Evolutionary conservation across 2,797 vertebrate species (phyloP).

Genomic region (Tenualosa thibaudeaui): DNA sequence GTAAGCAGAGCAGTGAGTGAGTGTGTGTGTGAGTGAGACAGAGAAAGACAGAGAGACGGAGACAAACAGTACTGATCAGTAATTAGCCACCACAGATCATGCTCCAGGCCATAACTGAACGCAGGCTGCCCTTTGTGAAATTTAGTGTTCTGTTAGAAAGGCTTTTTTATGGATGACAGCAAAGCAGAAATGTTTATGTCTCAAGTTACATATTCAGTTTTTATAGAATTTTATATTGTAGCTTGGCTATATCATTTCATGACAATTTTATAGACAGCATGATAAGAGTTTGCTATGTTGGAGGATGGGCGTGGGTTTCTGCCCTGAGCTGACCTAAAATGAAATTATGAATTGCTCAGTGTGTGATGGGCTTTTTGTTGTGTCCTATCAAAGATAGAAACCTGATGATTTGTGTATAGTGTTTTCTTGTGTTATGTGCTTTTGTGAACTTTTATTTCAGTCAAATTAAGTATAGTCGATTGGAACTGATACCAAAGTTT

Average conservation of each 20-base stretch:
- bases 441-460: too few species aligned
- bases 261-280: neutral
- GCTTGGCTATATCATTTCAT: neutral
- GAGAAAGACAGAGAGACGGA: too few species aligned
- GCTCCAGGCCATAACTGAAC: neutral
- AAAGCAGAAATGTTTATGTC: neutral
- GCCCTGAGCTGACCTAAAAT: neutral
- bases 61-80: too few species aligned
- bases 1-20: neutral
- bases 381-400: neutral
- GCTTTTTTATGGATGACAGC: neutral
- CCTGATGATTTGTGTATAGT: too few species aligned
- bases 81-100: too few species aligned
- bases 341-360: neutral
- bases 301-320: neutral
- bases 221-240: neutral
- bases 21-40: neutral
- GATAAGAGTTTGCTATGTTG: neutral
- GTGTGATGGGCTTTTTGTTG: neutral
- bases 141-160: neutral
- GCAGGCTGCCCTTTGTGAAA: neutral
- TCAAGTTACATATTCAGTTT: neutral
- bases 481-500: neutral
- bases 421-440: neutral
- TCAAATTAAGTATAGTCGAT: neutral